phyloP scores from a whole-genome alignment of 2,888 invertebrate genomes.

The Erebia aethiops region DNA sequence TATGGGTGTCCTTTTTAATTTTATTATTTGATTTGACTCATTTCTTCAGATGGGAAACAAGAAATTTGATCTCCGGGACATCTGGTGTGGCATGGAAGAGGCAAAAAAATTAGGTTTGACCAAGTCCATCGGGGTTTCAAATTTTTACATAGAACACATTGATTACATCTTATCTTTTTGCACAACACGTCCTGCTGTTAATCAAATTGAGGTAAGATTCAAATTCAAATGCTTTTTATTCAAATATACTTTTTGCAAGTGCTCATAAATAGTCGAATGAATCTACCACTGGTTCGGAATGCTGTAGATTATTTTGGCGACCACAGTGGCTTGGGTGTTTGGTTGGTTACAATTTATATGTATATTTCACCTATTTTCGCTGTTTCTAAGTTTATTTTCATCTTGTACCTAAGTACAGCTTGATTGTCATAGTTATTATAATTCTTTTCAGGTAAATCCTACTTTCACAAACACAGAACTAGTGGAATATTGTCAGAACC shows the following conservation, averaged over 20 bases:
- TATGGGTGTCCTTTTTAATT: not conserved
- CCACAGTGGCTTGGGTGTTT: too few relatives aligned
- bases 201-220: conserved; percentile 6
- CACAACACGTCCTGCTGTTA: conserved; percentile 6
- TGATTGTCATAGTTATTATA: too few relatives aligned
- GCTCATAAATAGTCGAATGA: too few relatives aligned
- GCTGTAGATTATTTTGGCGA: too few relatives aligned
- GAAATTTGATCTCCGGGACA: not conserved
- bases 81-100: conserved; percentile 6
- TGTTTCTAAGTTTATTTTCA: too few relatives aligned
- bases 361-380: too few relatives aligned
- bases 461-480: conserved; percentile 23
- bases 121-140: conserved; percentile 2
- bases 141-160: not conserved
- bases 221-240: too few relatives aligned
- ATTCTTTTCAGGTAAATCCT: conserved; percentile 25
- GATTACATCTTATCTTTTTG: not conserved
- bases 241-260: too few relatives aligned
- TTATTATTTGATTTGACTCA: not conserved
- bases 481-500: conserved; percentile 25
- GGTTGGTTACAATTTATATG: too few relatives aligned
- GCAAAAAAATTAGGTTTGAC: not conserved
- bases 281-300: too few relatives aligned
- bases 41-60: not conserved
- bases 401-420: too few relatives aligned